phyloP scores from a whole-genome alignment of 2,113 vertebrate genomes.

The Condylura cristata region DNA sequence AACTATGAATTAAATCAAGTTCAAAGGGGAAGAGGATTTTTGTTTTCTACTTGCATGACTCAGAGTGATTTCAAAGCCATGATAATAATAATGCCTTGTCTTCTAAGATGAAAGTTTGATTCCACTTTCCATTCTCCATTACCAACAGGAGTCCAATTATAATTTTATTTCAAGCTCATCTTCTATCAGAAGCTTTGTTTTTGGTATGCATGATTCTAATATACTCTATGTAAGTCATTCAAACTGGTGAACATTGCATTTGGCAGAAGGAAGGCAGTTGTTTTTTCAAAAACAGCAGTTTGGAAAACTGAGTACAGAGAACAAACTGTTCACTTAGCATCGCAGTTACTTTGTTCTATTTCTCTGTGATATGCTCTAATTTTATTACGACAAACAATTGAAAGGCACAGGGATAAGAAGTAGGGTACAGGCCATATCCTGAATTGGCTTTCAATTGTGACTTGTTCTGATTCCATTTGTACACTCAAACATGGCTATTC shows the following conservation, averaged over 20 bases:
- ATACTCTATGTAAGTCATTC: slow-evolving; percentile 54
- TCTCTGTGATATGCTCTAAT: slow-evolving; percentile 73
- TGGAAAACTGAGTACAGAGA: slow-evolving; percentile 70
- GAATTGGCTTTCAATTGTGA: slow-evolving; percentile 75
- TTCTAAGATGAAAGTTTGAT: slow-evolving; percentile 51
- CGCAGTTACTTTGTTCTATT: slow-evolving; percentile 80
- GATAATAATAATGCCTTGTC: neutral
- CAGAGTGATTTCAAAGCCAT: neutral
- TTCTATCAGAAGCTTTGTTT: slow-evolving; percentile 49
- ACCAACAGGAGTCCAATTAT: slow-evolving; percentile 59
- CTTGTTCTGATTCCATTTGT: slow-evolving; percentile 74
- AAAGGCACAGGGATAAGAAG: slow-evolving; percentile 52
- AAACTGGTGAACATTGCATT: slow-evolving; percentile 64
- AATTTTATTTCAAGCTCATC: slow-evolving; percentile 34
- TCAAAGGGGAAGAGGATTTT: slow-evolving; percentile 16
- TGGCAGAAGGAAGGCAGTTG: slow-evolving; percentile 55
- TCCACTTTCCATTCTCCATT: slow-evolving; percentile 27
- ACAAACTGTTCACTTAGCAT: slow-evolving; percentile 76
- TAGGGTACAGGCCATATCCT: slow-evolving; percentile 69
- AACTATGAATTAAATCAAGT: neutral
- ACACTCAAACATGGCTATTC: slow-evolving; percentile 68
- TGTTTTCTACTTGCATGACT: slow-evolving; percentile 4
- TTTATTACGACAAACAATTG: slow-evolving; percentile 77
- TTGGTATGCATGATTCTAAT: slow-evolving; percentile 50
- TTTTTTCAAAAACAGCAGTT: slow-evolving; percentile 63